Evolutionary conservation across 2,888 invertebrate species (phyloP).

Genomic region (Amblyjoppa fuscipennis): DNA sequence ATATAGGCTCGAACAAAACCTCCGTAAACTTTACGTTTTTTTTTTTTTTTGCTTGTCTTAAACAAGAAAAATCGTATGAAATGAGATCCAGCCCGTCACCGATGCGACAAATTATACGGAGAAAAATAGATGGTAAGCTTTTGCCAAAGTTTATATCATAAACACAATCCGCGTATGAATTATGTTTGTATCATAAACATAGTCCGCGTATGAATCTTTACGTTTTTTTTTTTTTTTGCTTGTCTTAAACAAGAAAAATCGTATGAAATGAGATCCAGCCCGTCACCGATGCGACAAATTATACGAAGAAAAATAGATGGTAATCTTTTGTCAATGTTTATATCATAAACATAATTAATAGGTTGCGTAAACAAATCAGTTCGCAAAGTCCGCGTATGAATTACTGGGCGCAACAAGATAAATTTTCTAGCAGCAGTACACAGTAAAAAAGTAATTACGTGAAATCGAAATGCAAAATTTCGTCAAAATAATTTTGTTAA

Average conservation of each 20-base stretch:
- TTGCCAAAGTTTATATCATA: background rate
- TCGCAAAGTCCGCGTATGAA: too few relatives aligned
- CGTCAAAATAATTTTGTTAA: too few relatives aligned
- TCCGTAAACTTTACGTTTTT: slow-evolving; percentile 22
- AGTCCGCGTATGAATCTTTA: background rate
- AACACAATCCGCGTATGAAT: too few relatives aligned
- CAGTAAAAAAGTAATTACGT: too few relatives aligned
- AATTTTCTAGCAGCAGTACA: background rate
- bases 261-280: background rate
- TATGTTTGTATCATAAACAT: too few relatives aligned
- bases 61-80: background rate
- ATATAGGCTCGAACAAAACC: slow-evolving; percentile 30
- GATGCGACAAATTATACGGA: background rate
- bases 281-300: background rate
- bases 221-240: background rate
- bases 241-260: background rate
- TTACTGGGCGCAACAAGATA: background rate
- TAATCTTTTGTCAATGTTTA: background rate
- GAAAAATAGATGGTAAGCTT: background rate
- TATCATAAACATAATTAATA: too few relatives aligned
- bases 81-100: background rate
- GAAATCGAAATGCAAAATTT: too few relatives aligned
- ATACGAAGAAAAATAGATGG: background rate
- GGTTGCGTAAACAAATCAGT: too few relatives aligned
- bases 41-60: background rate